These are phyloP conservation scores for Cossypha niveicapilla DNA, from an alignment of 2,797 vertebrate species.

Conservation along the genomic window DNA sequence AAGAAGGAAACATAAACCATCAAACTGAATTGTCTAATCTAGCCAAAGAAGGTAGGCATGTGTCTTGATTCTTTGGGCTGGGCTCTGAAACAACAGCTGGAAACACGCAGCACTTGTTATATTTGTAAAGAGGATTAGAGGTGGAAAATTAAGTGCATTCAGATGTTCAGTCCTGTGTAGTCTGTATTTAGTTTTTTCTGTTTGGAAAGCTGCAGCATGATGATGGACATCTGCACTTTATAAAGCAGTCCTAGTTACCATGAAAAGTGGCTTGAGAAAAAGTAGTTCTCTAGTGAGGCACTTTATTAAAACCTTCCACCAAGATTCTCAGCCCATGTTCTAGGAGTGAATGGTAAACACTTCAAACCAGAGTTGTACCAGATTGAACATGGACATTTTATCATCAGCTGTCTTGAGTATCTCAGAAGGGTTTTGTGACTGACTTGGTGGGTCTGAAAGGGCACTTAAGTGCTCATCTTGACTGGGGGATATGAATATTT, in stretches of 20 bases:
- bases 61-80: neutral
- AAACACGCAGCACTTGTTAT: neutral
- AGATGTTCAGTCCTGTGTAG: neutral
- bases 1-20: constrained; percentile 83
- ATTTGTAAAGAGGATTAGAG: neutral
- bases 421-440: neutral
- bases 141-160: neutral
- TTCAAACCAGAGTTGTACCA: neutral
- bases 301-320: neutral
- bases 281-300: neutral
- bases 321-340: neutral
- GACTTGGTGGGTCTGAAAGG: neutral
- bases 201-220: neutral
- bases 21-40: constrained; percentile 84
- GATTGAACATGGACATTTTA: neutral
- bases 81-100: neutral
- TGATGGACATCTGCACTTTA: neutral
- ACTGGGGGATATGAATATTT: neutral
- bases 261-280: neutral
- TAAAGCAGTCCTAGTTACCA: neutral
- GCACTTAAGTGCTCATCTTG: neutral
- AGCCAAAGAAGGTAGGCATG: constrained; percentile 82
- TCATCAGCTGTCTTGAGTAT: neutral
- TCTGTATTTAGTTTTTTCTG: neutral
- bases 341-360: neutral